These are phyloP conservation scores for Anaspis maculata DNA, from an alignment of 2,888 invertebrate species.

Conservation along the genomic window DNA sequence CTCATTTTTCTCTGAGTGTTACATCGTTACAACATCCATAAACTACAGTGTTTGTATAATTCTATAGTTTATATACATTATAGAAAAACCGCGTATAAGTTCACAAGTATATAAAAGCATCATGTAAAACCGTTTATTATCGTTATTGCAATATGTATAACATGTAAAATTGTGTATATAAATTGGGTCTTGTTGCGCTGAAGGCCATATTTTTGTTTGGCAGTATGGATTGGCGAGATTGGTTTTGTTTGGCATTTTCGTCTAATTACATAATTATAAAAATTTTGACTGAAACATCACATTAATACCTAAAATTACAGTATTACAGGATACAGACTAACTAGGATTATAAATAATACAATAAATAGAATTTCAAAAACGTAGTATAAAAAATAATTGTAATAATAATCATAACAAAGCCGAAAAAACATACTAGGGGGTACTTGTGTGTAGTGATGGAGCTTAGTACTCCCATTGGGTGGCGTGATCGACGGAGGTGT, in stretches of 20 bases:
- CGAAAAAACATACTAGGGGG: too few relatives aligned
- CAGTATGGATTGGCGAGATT: slow-evolving; percentile 17
- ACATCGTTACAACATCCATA: slow-evolving; percentile 14
- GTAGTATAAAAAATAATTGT: slow-evolving; percentile 18
- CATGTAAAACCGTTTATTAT: slow-evolving; percentile 2
- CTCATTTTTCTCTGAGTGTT: slow-evolving; percentile 7
- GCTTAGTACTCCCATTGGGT: slow-evolving; percentile 91
- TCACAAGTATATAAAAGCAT: background rate
- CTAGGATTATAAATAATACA: slow-evolving; percentile 17
- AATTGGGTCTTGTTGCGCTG: slow-evolving; percentile 14
- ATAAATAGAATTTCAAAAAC: slow-evolving; percentile 22
- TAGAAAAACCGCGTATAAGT: background rate
- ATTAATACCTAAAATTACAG: slow-evolving; percentile 18
- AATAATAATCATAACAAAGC: slow-evolving; percentile 7
- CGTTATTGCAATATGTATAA: slow-evolving; percentile 3
- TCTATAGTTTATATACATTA: too few relatives aligned
- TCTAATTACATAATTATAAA: slow-evolving; percentile 7
- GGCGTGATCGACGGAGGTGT: slow-evolving; percentile 66
- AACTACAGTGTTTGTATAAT: too few relatives aligned
- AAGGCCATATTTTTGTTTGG: slow-evolving; percentile 20
- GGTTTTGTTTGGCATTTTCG: slow-evolving; percentile 1
- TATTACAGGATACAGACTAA: too few relatives aligned
- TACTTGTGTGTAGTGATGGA: too few relatives aligned
- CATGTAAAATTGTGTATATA: too few relatives aligned
- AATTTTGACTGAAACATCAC: slow-evolving; percentile 13